Evolutionary conservation across 2,113 vertebrate genomes (phyloP), one percentile per base, ranked within the genome.

Genomic region (Patagioenas fasciata): DNA sequence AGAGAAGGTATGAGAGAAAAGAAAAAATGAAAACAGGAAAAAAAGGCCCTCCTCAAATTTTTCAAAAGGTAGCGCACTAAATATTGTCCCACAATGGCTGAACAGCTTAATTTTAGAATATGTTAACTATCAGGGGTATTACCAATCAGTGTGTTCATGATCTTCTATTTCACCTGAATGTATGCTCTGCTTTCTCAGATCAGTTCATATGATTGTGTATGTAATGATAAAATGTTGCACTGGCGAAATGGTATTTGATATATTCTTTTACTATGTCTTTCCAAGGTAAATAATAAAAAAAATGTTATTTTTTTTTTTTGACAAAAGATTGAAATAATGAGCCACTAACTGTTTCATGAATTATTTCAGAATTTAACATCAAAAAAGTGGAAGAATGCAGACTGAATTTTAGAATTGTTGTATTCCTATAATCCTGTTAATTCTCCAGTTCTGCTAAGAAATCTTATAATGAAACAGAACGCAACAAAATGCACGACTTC

Each of bases 11-110:
- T 89, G 23, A 62, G 11, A 10, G 74, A 66, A 60, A 83, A 25
- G 4, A 32, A 61, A 73, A 66, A 42, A 28, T 18, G 14, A 51
- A 66, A 79, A 6, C 1, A 14, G 10, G 5, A 44, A 50, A 65
- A 36, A 62, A 56, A 36, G 1, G 0, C 0, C 3, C 42, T 44
- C 3, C 4, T 1, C 7, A 34, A 29, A n/a, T 53, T 1, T 51
- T 75, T 58, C 53, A 71, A 50, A 91, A 21, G 10, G 20, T 71
- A 48, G 13, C 17, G 53, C 4, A 7, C 11, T 66, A 60, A 29
- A 32, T 44, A 3, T 62, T 79, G 19, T n/a, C 13, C 7, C 2
- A 2, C n/a, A 34, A 8, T 48, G 7, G 15, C 8, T 53, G 15
- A 62, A 53, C 3, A 23, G 48, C 21, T 57, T 38, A 83, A 53